A percentile compares a stretch with the other conserved stretches of the same genome.
Conservation (phyloP, 2,888 invertebrate genomes). For the Phorcus lineatus region DNA sequence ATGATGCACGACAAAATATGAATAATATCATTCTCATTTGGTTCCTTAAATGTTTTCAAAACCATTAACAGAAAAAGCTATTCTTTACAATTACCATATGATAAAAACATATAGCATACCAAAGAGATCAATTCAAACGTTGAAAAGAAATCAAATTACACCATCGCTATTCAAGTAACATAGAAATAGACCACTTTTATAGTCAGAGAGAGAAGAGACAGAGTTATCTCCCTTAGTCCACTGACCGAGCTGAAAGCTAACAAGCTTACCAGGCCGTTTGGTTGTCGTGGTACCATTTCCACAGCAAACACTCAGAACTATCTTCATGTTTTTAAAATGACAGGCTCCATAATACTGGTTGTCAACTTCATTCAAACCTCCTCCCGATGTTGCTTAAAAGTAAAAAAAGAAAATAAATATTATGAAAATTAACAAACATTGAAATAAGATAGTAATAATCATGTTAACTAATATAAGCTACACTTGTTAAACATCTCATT, state of each 20-base stretch:
- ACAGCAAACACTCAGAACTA: constrained; percentile 1
- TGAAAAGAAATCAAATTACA: background rate
- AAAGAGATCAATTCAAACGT: background rate
- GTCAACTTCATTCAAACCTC: constrained; percentile 1
- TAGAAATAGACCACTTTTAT: background rate
- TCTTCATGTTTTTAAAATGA: constrained; percentile 9
- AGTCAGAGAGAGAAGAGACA: background rate
- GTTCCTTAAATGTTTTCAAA: too few relatives aligned
- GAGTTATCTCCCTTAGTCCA: constrained; percentile 17
- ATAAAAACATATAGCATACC: too few relatives aligned
- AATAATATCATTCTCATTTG: too few relatives aligned
- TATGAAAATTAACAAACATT: too few relatives aligned
- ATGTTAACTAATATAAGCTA: too few relatives aligned
- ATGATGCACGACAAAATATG: background rate
- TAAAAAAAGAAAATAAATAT: background rate
- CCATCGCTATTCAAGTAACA: background rate
- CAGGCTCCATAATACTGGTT: constrained; percentile 29
- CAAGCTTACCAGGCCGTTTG: too few relatives aligned
- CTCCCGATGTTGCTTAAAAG: constrained; percentile 28
- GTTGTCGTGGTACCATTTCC: background rate
- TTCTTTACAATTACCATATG: too few relatives aligned
- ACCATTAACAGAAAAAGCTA: too few relatives aligned
- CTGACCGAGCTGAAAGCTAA: background rate
- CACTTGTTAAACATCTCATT: too few relatives aligned
- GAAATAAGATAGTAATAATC: too few relatives aligned